Percentiles rank a stretch among this genome's conserved stretches.
These are phyloP conservation scores for Pseudopleuronectes americanus DNA, from an alignment of 2,797 vertebrate species.

Conservation along the genomic window DNA sequence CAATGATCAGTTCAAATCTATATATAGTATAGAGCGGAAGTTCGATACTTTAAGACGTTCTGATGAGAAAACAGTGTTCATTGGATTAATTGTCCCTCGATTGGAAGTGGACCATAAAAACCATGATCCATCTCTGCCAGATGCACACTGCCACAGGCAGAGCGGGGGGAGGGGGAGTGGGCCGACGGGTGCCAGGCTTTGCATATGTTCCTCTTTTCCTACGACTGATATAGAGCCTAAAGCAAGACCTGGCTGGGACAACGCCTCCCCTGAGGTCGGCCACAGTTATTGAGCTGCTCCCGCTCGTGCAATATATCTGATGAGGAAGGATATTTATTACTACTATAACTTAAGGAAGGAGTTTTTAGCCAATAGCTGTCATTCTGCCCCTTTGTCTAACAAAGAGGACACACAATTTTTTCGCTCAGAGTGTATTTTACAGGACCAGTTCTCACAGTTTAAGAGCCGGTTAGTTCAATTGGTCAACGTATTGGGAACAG, in stretches of 20 bases:
- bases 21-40: neutral
- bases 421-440: constrained; percentile 15
- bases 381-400: constrained; percentile 39
- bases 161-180: neutral
- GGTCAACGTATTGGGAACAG: constrained; percentile 17
- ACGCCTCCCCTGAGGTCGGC: constrained; percentile 36
- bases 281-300: constrained; percentile 54
- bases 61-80: constrained; percentile 2
- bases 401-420: constrained; percentile 41
- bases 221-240: constrained; percentile 36
- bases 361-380: constrained; percentile 49
- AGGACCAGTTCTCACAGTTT: constrained; percentile 6
- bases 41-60: constrained; percentile 3
- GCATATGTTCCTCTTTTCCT: constrained; percentile 43
- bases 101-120: constrained; percentile 7
- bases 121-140: constrained; percentile 30
- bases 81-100: constrained; percentile 9
- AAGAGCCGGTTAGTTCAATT: constrained; percentile 31
- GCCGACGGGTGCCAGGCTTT: constrained; percentile 34
- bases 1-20: neutral
- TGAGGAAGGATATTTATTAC: constrained; percentile 60
- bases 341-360: constrained; percentile 55
- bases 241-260: constrained; percentile 39
- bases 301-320: constrained; percentile 59
- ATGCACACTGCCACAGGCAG: constrained; percentile 33